These are phyloP conservation scores for Fragum sueziense DNA, from an alignment of 2,888 invertebrate genomes.

Conservation along the genomic window DNA sequence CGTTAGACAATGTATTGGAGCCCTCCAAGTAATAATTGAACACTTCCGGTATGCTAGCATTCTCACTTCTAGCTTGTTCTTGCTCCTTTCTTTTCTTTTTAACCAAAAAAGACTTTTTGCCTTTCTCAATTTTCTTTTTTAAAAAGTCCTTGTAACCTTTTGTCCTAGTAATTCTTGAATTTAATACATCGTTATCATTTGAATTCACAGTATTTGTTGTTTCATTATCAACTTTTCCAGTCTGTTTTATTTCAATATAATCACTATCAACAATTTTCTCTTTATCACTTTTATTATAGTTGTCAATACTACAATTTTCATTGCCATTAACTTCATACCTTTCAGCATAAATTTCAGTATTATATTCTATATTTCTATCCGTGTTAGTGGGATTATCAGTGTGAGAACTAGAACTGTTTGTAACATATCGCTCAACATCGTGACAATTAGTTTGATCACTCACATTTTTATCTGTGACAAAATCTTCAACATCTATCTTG, in stretches of 20 bases:
- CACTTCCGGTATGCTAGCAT: not conserved
- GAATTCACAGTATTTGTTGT: not conserved
- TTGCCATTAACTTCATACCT: not conserved
- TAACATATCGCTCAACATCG: too few species aligned
- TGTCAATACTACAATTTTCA: not conserved
- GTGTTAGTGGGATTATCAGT: too few species aligned
- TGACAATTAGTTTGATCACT: too few species aligned
- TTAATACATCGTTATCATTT: not conserved
- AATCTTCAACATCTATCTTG: too few species aligned
- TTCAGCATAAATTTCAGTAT: not conserved
- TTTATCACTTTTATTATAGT: too few species aligned
- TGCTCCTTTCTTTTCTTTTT: slow-evolving; percentile 6
- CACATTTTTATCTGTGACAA: too few species aligned
- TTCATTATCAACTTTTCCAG: not conserved
- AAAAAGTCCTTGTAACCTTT: not conserved
- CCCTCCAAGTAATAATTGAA: not conserved
- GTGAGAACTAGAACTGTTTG: too few species aligned
- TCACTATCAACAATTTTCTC: too few species aligned
- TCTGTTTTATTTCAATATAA: too few species aligned
- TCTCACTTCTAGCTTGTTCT: not conserved
- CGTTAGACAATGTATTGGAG: not conserved
- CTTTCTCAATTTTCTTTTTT: slow-evolving; percentile 11
- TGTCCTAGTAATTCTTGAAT: not conserved
- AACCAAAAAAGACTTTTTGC: not conserved
- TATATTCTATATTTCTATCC: not conserved